Conservation (phyloP, 1,140 invertebrate genomes). For the Drosophila lowei region DNA sequence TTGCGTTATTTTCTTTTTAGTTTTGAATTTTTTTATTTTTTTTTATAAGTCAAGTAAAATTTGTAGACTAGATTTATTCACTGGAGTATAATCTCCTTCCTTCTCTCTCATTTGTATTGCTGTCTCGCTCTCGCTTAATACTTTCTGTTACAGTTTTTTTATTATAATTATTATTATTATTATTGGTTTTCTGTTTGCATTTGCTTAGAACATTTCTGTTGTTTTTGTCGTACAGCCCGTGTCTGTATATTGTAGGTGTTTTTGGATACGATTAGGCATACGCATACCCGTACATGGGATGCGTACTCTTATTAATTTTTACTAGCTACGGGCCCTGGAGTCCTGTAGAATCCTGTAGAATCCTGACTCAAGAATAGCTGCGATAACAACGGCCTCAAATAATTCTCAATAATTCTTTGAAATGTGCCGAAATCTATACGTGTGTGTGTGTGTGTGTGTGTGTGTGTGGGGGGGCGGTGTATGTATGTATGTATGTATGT, state of each 20-base stretch:
- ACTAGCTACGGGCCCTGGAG: slow-evolving; percentile 55
- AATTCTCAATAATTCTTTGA: slow-evolving; percentile 21
- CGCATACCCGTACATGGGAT: slow-evolving; percentile 14
- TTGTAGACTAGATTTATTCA: slow-evolving; percentile 67
- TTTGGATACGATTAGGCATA: slow-evolving; percentile 30
- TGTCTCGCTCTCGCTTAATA: slow-evolving; percentile 51
- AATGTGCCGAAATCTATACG: background rate
- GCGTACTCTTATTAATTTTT: slow-evolving; percentile 42
- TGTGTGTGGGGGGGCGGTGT: background rate
- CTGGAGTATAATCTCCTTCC: slow-evolving; percentile 30
- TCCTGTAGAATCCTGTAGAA: slow-evolving; percentile 19
- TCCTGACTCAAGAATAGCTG: slow-evolving; percentile 55
- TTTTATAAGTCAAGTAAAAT: slow-evolving; percentile 67
- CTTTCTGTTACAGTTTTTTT: slow-evolving; percentile 57
- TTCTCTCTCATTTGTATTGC: slow-evolving; percentile 21
- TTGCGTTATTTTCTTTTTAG: background rate
- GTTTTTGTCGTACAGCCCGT: slow-evolving; percentile 9
- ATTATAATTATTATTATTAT: slow-evolving; percentile 8
- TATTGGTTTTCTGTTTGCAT: slow-evolving; percentile 34
- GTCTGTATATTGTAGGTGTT: slow-evolving; percentile 8
- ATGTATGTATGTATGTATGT: background rate
- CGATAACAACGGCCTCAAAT: slow-evolving; percentile 56
- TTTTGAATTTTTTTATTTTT: slow-evolving; percentile 35
- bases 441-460: slow-evolving; percentile 16
- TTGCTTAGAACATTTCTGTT: slow-evolving; percentile 20